A percentile compares a stretch with the other conserved stretches of the same genome.
Conservation (phyloP, 1,140 invertebrate species). For the Drosophila nigromelanica region DNA sequence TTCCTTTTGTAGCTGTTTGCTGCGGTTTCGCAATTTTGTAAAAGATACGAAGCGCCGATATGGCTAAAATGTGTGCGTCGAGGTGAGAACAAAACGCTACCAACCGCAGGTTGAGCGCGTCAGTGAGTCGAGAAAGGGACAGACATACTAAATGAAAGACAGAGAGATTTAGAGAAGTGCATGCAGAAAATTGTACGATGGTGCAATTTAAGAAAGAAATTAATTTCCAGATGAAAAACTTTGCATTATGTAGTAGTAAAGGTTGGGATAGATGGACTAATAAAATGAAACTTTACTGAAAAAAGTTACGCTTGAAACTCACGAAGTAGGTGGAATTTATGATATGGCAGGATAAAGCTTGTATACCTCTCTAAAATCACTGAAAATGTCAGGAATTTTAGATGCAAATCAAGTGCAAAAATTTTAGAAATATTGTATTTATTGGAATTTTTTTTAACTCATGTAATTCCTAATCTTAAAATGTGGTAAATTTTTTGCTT, state of each 20-base stretch:
- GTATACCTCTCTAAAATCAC: too few species aligned
- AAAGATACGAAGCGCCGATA: slow-evolving; percentile 76
- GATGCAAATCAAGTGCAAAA: too few species aligned
- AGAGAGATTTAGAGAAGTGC: background rate
- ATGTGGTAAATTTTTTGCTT: too few species aligned
- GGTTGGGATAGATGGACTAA: background rate
- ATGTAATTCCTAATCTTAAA: too few species aligned
- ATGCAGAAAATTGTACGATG: background rate
- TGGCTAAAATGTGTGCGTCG: slow-evolving; percentile 44
- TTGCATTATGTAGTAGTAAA: background rate
- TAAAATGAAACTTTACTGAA: too few species aligned
- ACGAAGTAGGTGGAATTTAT: too few species aligned
- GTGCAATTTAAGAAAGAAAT: slow-evolving; percentile 5
- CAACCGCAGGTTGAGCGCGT: slow-evolving; percentile 44
- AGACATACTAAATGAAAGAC: background rate
- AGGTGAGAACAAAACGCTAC: slow-evolving; percentile 75
- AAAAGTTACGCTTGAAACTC: too few species aligned
- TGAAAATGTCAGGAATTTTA: too few species aligned
- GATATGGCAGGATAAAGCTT: too few species aligned
- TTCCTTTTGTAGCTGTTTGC: slow-evolving; percentile 41
- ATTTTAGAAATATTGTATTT: too few species aligned
- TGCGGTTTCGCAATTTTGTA: slow-evolving; percentile 80
- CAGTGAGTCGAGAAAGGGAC: slow-evolving; percentile 9
- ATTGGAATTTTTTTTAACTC: too few species aligned
- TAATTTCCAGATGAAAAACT: slow-evolving; percentile 4